Percentiles rank a stretch among this genome's conserved stretches.
phyloP scores from a whole-genome alignment of 2,113 vertebrate species.

The Grus americana region DNA sequence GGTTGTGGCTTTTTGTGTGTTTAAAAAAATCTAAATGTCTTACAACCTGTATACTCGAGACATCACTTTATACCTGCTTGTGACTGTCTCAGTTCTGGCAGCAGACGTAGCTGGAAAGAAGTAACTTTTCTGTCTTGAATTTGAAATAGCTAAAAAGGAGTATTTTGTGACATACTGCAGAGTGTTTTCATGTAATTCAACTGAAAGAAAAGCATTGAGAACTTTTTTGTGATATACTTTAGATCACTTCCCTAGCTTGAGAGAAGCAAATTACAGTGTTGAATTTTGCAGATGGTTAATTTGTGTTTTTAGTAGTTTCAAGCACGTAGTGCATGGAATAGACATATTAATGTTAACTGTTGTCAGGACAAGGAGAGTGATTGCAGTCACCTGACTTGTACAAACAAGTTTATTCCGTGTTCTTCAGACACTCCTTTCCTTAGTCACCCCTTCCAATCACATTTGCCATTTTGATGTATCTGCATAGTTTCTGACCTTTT shows the following conservation, averaged over 20 bases:
- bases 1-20: neutral
- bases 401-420: neutral
- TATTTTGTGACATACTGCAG: neutral
- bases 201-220: neutral
- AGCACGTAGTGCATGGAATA: neutral
- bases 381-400: neutral
- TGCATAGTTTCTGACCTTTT: neutral
- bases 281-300: neutral
- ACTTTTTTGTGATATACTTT: neutral
- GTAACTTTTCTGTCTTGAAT: neutral
- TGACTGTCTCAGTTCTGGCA: neutral
- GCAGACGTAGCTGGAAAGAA: neutral
- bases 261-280: neutral
- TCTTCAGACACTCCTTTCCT: neutral
- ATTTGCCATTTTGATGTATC: neutral
- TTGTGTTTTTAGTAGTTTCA: neutral
- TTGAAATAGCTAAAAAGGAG: neutral
- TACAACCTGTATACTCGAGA: neutral
- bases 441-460: neutral
- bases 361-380: neutral
- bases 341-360: neutral
- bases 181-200: neutral
- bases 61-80: neutral
- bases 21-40: neutral
- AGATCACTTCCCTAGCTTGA: neutral